Evolutionary conservation across 2,888 invertebrate species (phyloP), one percentile per base, ranked within the genome.

Genomic region (Lycophotia porphyrea): DNA sequence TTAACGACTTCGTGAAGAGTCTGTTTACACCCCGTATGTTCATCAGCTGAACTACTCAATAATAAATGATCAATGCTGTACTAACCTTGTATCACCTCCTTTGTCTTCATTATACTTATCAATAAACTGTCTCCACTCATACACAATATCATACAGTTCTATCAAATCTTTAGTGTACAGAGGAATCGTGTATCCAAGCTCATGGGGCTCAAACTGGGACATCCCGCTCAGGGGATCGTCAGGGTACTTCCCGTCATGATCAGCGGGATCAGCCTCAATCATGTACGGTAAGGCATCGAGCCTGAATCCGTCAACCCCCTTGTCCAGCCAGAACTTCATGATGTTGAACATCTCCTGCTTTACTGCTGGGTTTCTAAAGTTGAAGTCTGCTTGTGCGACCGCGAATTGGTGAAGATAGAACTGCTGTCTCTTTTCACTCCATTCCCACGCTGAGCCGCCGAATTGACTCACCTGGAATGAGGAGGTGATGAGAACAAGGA

Each of bases 271-370:
- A 1, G 97, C 95, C 87, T 97, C 97, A 1, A 96, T 96, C 27
- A 97, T 89, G 87, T 97, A 97, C 0, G 97, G 97, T 1, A 97
- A 94, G 0, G 97, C 97, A 87, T 98, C 97, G 1, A 98, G 94
- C 68, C 98, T 97, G 91, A 98, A 98, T 0, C 98, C 98, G 85
- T 98, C 98, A 0, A 97, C 97, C 0, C 98, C 98, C 76, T 97
- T 97, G 52, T 97, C 96, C 44, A 98, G 91, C 98, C 98, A 98
- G 91, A 97, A 98, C 79, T 92, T 92, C 87, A 98, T 92, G 24
- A 98, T 97, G 8, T 97, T 96, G 91, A 96, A 90, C 94, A 97
- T 96, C 87, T 97, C 97, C 2, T 96, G 90, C 31, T 94, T 92
- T 0, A 97, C 97, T 0, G 90, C 91, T 0, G 96, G 96, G 90